These are phyloP conservation scores for Ceuthmochares aereus DNA, from an alignment of 2,113 vertebrate genomes.

Conservation along the genomic window DNA sequence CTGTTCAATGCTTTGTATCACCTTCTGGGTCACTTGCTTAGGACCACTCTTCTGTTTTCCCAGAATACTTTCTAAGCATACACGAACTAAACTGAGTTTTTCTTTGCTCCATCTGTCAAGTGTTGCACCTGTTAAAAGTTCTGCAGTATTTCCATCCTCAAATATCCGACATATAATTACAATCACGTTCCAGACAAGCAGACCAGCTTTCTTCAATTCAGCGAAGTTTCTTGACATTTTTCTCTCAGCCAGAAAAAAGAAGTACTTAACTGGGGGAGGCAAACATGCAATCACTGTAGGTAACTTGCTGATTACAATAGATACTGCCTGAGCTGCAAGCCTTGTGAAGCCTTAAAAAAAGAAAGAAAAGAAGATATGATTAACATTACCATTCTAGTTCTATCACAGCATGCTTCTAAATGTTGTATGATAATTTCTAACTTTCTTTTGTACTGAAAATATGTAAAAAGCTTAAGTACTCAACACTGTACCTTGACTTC, in stretches of 20 bases:
- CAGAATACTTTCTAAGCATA: slow-evolving; percentile 87
- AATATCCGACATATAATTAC: slow-evolving; percentile 87
- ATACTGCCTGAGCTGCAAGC: slow-evolving; percentile 86
- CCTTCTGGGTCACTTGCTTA: slow-evolving; percentile 85
- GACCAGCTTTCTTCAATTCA: slow-evolving; percentile 86
- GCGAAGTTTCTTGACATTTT: slow-evolving; percentile 86
- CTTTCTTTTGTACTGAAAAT: slow-evolving; percentile 61
- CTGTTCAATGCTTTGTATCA: slow-evolving; percentile 87
- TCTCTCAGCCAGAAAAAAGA: slow-evolving; percentile 91
- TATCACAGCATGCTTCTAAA: slow-evolving; percentile 45
- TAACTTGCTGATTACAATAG: slow-evolving; percentile 93
- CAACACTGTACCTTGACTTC: neutral
- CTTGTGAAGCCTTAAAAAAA: slow-evolving; percentile 80
- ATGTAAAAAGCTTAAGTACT: slow-evolving; percentile 29
- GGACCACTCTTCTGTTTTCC: slow-evolving; percentile 83
- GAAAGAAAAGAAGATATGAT: slow-evolving; percentile 77
- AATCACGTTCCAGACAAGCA: slow-evolving; percentile 90
- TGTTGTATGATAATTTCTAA: slow-evolving; percentile 62
- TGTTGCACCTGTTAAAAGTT: slow-evolving; percentile 83
- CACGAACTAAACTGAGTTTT: slow-evolving; percentile 83
- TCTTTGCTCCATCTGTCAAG: slow-evolving; percentile 88
- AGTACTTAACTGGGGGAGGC: slow-evolving; percentile 89
- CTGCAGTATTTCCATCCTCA: slow-evolving; percentile 85
- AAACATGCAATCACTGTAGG: slow-evolving; percentile 90
- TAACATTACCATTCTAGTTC: slow-evolving; percentile 68